These are phyloP conservation scores for Piprites chloris DNA, from an alignment of 2,113 vertebrate species.

Conservation along the genomic window DNA sequence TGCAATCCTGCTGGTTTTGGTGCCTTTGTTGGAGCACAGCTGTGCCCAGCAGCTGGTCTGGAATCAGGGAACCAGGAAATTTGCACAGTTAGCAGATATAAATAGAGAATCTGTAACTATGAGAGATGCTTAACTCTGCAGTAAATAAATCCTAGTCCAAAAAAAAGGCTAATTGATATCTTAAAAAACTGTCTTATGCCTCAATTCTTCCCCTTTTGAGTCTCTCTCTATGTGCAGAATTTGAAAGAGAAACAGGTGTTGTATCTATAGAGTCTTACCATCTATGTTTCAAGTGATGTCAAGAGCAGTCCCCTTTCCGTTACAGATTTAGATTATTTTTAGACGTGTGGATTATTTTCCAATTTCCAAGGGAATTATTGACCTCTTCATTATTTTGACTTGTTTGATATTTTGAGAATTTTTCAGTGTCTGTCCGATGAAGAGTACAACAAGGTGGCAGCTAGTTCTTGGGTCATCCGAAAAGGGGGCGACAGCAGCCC, in stretches of 20 bases:
- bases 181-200: conserved; percentile 59
- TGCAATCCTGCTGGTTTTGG: conserved; percentile 41
- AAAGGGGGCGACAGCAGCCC: background rate
- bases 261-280: background rate
- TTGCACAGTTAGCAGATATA: conserved; percentile 69
- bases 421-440: background rate
- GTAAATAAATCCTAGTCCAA: conserved; percentile 32
- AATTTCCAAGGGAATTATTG: background rate
- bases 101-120: conserved; percentile 53
- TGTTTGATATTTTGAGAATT: background rate
- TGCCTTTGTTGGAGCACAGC: conserved; percentile 68
- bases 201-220: conserved; percentile 8
- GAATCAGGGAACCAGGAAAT: conserved; percentile 62
- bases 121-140: conserved; percentile 58
- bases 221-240: background rate
- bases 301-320: background rate
- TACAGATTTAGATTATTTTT: background rate
- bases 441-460: background rate
- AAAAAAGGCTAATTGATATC: conserved; percentile 56
- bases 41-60: conserved; percentile 73
- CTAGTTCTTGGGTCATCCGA: background rate
- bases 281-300: conserved; percentile 8
- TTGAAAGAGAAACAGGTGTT: conserved; percentile 37
- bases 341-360: background rate
- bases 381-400: background rate